Conservation (phyloP, 2,113 vertebrate species). For the Hystrix brachyura region DNA sequence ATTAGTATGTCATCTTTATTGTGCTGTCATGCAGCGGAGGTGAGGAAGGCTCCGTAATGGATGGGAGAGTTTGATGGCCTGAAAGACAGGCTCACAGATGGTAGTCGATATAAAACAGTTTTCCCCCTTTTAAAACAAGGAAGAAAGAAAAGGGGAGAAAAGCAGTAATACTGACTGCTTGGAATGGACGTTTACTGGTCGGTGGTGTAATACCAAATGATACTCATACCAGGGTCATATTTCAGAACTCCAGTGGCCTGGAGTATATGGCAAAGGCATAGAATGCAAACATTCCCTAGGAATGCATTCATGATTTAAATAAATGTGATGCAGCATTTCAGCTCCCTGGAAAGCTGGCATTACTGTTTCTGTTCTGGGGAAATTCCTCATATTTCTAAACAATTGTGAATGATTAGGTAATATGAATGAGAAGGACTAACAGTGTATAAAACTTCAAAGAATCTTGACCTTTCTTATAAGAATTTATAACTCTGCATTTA, state of each 20-base stretch:
- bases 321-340: constrained; percentile 76
- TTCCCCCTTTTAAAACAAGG: constrained; percentile 76
- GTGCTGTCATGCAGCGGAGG: constrained; percentile 90
- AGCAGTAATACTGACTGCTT: constrained; percentile 74
- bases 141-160: not conserved
- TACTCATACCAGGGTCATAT: constrained; percentile 79
- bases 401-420: constrained; percentile 76
- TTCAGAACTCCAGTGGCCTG: constrained; percentile 75
- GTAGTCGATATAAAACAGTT: constrained; percentile 90
- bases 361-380: constrained; percentile 13
- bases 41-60: constrained; percentile 91
- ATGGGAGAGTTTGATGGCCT: constrained; percentile 92
- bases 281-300: constrained; percentile 81
- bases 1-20: constrained; percentile 96
- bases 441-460: constrained; percentile 27
- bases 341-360: constrained; percentile 53
- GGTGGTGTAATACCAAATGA: constrained; percentile 78
- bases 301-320: constrained; percentile 83
- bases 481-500: not conserved
- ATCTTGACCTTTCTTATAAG: not conserved
- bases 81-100: constrained; percentile 92
- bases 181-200: constrained; percentile 81
- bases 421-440: constrained; percentile 67
- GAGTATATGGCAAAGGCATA: constrained; percentile 74
- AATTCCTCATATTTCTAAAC: constrained; percentile 83